Evolutionary conservation across 1,140 invertebrate genomes (phyloP), one percentile per base, ranked within the genome.

Genomic region (Nixonia krombeini): DNA sequence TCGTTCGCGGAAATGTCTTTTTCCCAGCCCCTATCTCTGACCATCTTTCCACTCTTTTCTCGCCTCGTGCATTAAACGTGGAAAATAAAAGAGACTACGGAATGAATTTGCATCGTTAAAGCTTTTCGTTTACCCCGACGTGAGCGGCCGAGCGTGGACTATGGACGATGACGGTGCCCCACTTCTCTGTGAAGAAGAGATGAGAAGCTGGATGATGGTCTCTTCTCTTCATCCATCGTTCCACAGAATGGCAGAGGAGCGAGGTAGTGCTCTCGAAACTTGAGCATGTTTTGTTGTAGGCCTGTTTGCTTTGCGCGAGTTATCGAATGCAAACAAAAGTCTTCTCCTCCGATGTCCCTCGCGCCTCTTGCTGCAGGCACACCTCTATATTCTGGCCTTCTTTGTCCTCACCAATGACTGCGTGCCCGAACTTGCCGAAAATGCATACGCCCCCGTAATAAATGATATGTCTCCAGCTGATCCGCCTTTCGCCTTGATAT

Each of bases 81-180:
- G 53, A 58, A 66, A 66, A 66, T 58, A 31, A 18, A 66, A 1
- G 44, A 66, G 62, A 15, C 15, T 64, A 62, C 63, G 68, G 76
- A 79, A 78, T 79, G 75, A 79, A 81, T 81, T 79, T 78, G 73
- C 76, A 80, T 79, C 56, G 58, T 55, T 78, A 79, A 79, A 78
- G 73, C 58, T 53, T 70, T 72, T 52, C 68, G 67, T 69, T 76
- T 61, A 74, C 57, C 52, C 28, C 56, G 49, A 38, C 46, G 47
- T 52, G 12, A 45, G 42, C 21, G 42, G 42, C 16, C 42, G 42
- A 41, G 23, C 52, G 35, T 29, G 29, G 55, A 37, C 63, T 53
- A 29, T 61, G 62, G 50, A 65, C 75, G 71, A 78, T 76, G 74
- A 79, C 66, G 65, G 45, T 61, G 57, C 53, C 68, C 67, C 46